Percentiles rank a stretch among this genome's conserved stretches.
These are phyloP conservation scores for Meteorus sp. DNA, from an alignment of 1,140 invertebrate genomes.

Conservation along the genomic window DNA sequence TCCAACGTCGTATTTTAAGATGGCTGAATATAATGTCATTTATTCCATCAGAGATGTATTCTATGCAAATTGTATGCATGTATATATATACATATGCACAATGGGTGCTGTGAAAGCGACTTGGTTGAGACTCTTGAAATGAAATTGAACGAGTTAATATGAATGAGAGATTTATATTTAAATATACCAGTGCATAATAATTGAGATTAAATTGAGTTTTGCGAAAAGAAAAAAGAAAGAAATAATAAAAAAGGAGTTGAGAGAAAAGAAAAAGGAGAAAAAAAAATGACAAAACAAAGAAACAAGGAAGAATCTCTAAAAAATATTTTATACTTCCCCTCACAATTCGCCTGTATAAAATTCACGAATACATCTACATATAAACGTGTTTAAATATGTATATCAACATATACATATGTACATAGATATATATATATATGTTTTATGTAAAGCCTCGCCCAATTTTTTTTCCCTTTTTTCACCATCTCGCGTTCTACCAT, in stretches of 20 bases:
- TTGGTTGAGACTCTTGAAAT: conserved; percentile 7
- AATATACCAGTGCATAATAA: conserved; percentile 1
- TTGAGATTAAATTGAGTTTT: background rate
- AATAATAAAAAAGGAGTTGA: background rate
- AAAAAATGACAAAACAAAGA: background rate
- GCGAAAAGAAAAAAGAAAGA: background rate
- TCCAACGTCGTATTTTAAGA: conserved; percentile 21
- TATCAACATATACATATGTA: no score
- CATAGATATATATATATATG: no score
- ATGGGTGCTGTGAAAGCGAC: no score
- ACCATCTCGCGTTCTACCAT: background rate
- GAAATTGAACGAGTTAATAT: conserved; percentile 19
- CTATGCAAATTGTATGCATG: conserved; percentile 24
- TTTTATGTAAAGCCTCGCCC: background rate
- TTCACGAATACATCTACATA: no score
- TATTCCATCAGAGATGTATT: no score
- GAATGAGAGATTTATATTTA: conserved; percentile 11
- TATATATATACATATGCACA: no score
- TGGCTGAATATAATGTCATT: background rate
- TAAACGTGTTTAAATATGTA: background rate
- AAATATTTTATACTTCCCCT: no score
- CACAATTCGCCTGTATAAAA: no score
- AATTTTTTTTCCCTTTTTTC: background rate
- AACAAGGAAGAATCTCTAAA: no score
- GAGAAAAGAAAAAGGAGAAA: no score